Evolutionary conservation across 2,888 invertebrate species (phyloP), one percentile per base, ranked within the genome.

Genomic region (Caenorhabditis sp.): DNA sequence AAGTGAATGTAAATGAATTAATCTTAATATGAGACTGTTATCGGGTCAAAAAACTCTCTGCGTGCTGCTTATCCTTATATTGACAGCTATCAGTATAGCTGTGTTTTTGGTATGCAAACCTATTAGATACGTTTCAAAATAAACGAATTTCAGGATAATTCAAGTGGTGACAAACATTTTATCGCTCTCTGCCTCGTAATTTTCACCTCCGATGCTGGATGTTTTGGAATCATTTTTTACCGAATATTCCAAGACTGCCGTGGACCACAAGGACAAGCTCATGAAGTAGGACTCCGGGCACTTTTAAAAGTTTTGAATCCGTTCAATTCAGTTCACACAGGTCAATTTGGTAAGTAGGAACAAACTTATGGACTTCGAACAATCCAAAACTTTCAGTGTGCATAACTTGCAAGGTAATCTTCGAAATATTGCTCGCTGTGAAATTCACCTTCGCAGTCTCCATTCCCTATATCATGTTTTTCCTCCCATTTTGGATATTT

Each of bases 401-500:
- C 56, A 61, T 86, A 6, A 44, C 70, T 6, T 66, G 80, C 35
- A 85, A 85, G 68, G 51, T 84, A 2, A n/a, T 80, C 0, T 82
- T 85, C 56, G 75, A 86, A 64, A 56, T 76, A 22, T 47, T 86
- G 16, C 66, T 86, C 12, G 76, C 82, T 58, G 41, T 81, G 16
- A 83, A 80, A 2, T 41, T 86, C 16, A 59, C 66, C 0, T 69
- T 70, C 28, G 26, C 35, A 14, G 59, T 74, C 7, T 16, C 68
- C 0, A 31, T 84, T 19, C 83, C 85, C n/a, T 56, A 73, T 22
- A 70, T 80, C 22, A 8, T 75, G 4, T 73, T 79, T 49, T 80
- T 85, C 44, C 47, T 82, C 10, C 85, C 86, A 35, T 73, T 87
- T n/a, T 87, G 86, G 86, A 54, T 69, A 0, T 66, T 84, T 58